Evolutionary conservation across 2,113 vertebrate genomes (phyloP).

Genomic region (Drymodes brunneopygia): DNA sequence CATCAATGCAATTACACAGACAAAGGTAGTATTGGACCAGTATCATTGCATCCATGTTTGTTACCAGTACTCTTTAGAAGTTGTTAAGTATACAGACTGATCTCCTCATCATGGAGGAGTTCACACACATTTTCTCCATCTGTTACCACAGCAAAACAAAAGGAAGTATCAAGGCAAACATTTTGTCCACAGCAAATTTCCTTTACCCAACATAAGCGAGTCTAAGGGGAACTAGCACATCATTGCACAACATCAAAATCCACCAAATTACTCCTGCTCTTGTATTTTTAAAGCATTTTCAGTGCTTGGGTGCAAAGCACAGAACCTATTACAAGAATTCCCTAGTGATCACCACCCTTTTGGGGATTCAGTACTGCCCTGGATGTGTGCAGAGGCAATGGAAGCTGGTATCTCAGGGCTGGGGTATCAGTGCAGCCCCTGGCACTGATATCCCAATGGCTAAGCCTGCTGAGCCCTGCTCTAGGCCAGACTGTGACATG

Average conservation of each 20-base stretch:
- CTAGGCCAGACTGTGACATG: neutral
- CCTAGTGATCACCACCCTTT: neutral
- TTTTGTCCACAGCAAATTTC: neutral
- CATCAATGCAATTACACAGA: neutral
- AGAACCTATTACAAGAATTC: neutral
- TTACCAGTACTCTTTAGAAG: neutral
- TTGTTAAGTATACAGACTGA: neutral
- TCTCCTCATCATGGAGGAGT: neutral
- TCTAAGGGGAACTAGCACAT: conserved; percentile 21
- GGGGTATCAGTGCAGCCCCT: neutral
- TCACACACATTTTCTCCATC: neutral
- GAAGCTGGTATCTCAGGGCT: neutral
- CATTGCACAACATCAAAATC: conserved; percentile 40
- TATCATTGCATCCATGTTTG: neutral
- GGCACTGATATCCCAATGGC: neutral
- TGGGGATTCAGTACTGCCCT: neutral
- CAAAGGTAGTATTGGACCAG: conserved; percentile 5
- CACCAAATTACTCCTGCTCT: conserved; percentile 10
- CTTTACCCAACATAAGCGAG: conserved; percentile 8
- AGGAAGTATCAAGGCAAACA: neutral
- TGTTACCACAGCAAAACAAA: conserved; percentile 13
- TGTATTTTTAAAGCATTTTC: conserved; percentile 38
- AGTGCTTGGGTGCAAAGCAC: neutral
- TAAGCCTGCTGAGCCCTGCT: neutral
- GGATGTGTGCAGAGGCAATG: neutral